A percentile compares a stretch with the other conserved stretches of the same genome.
These are phyloP conservation scores for Aphis gossypii DNA, from an alignment of 1,140 invertebrate species.

Conservation along the genomic window DNA sequence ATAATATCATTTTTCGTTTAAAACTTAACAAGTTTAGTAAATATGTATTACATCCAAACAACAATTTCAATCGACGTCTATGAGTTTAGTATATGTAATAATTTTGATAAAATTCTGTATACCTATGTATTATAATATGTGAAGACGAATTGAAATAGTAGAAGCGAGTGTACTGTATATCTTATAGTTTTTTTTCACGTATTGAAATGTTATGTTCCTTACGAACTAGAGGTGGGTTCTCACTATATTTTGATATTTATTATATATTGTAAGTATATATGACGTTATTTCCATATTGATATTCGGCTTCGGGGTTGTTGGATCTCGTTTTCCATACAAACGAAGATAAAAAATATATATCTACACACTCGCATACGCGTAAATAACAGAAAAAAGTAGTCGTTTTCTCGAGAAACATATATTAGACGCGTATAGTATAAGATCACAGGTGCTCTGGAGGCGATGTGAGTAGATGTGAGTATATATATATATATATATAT, in stretches of 20 bases:
- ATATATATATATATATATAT: neutral
- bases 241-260: neutral
- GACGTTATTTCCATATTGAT: neutral
- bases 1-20: neutral
- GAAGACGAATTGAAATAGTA: neutral
- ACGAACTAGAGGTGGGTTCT: neutral
- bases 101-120: neutral
- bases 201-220: neutral
- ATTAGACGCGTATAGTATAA: neutral
- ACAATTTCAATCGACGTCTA: neutral
- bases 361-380: neutral
- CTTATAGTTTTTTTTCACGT: neutral
- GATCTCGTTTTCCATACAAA: constrained; percentile 16
- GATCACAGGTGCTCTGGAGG: constrained; percentile 10
- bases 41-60: neutral
- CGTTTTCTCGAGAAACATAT: constrained; percentile 33
- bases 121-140: neutral
- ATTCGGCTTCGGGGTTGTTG: neutral
- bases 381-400: constrained; percentile 29
- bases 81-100: neutral
- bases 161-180: neutral
- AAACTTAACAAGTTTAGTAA: neutral
- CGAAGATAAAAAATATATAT: neutral
- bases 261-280: too few species aligned
- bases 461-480: neutral